Conservation (phyloP, 2,797 vertebrate genomes). For the Poeciliopsis paucimaculata region DNA sequence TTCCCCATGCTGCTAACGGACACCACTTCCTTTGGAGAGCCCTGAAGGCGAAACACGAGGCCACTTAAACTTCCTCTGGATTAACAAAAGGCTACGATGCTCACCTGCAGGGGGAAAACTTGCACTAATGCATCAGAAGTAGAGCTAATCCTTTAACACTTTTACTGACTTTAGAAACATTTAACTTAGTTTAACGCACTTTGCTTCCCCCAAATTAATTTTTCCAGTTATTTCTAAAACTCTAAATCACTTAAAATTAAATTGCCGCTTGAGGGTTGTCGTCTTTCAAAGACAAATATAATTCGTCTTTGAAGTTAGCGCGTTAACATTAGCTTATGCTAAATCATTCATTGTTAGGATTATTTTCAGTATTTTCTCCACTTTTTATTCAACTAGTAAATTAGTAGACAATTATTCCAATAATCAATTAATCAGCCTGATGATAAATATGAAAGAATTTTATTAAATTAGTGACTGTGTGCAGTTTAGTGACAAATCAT, state of each 20-base stretch:
- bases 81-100: neutral
- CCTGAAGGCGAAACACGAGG: conserved; percentile 66
- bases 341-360: neutral
- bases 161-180: neutral
- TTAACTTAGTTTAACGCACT: neutral
- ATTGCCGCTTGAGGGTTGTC: neutral
- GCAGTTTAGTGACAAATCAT: too few relatives aligned
- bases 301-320: neutral
- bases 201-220: neutral
- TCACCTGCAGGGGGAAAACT: neutral
- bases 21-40: conserved; percentile 75
- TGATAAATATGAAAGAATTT: too few relatives aligned
- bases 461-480: too few relatives aligned
- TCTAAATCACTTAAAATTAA: neutral
- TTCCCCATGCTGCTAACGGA: conserved; percentile 90
- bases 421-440: too few relatives aligned
- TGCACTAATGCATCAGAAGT: neutral
- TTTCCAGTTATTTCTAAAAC: neutral
- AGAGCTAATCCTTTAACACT: neutral
- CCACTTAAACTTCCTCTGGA: neutral
- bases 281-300: neutral
- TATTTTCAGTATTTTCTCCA: too few relatives aligned
- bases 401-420: too few relatives aligned
- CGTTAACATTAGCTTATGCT: neutral
- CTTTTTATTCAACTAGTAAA: too few relatives aligned